Conservation (phyloP, 2,888 invertebrate species). For the Cryptops parisi region DNA sequence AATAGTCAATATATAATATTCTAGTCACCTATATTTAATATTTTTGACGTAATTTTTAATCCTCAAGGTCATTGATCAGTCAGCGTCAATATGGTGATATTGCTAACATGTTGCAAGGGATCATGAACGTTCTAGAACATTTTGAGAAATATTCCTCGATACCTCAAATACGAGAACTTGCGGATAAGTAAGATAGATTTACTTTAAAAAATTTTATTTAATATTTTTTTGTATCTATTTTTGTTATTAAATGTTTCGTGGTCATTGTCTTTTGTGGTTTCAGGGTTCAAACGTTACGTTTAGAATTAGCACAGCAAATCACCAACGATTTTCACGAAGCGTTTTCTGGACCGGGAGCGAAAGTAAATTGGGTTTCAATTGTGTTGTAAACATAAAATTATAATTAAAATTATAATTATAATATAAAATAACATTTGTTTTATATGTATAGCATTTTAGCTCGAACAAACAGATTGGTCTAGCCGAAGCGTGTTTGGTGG, state of each 20-base stretch:
- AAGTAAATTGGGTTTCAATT: conserved; percentile 24
- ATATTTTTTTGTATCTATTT: conserved; percentile 6
- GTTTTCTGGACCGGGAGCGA: conserved; percentile 47
- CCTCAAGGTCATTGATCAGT: conserved; percentile 48
- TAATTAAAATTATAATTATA: too few relatives aligned
- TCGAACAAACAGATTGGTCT: conserved; percentile 51
- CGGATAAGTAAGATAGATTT: conserved; percentile 45
- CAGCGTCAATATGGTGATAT: conserved; percentile 87
- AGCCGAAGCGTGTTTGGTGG: conserved; percentile 64
- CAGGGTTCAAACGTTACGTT: conserved; percentile 55
- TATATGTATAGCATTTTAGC: conserved; percentile 38
- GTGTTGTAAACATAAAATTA: neutral
- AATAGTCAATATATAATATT: too few relatives aligned
- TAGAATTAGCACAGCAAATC: conserved; percentile 70
- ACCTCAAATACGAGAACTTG: conserved; percentile 72
- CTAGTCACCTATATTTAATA: too few relatives aligned
- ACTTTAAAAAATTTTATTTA: conserved; percentile 5
- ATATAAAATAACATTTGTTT: conserved; percentile 1
- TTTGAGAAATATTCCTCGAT: conserved; percentile 84
- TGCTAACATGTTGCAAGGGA: conserved; percentile 83
- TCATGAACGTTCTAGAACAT: conserved; percentile 88
- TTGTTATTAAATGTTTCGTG: conserved; percentile 6
- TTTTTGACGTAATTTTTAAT: too few relatives aligned
- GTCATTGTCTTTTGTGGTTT: too few relatives aligned
- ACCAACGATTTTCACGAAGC: conserved; percentile 79